Evolutionary conservation across 2,797 vertebrate genomes (phyloP).

Genomic region (Mus spretus): DNA sequence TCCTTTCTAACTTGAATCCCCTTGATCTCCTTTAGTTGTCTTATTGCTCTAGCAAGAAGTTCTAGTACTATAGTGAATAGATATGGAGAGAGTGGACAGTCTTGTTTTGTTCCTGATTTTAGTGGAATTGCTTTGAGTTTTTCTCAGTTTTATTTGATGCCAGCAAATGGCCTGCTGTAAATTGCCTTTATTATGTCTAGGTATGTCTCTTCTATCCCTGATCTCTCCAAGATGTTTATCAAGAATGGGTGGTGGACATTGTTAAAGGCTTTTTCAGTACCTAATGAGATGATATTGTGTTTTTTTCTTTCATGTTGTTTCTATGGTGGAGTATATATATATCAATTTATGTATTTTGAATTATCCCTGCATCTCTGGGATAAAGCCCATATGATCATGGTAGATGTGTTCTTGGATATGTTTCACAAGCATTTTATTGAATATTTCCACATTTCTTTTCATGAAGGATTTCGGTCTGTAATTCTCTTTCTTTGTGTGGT

Average conservation of each 20-base stretch:
- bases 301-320: not conserved
- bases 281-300: not conserved
- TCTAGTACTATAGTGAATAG: not conserved
- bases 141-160: not conserved
- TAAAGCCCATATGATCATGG: not conserved
- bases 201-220: no score
- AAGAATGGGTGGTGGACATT: no score
- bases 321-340: not conserved
- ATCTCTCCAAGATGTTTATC: no score
- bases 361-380: not conserved
- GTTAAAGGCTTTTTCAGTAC: no score
- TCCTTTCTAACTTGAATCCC: not conserved
- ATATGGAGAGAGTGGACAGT: not conserved
- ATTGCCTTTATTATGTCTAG: not conserved
- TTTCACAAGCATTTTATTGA: not conserved
- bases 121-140: not conserved
- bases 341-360: not conserved
- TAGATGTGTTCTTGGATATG: not conserved
- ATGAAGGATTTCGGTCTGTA: no score
- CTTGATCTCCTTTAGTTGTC: not conserved
- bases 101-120: not conserved
- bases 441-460: no score
- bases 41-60: not conserved
- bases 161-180: not conserved
- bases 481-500: not conserved